Evolutionary conservation across 2,888 invertebrate genomes (phyloP), one percentile per base, ranked within the genome.

Genomic region (Epinotia nisella): DNA sequence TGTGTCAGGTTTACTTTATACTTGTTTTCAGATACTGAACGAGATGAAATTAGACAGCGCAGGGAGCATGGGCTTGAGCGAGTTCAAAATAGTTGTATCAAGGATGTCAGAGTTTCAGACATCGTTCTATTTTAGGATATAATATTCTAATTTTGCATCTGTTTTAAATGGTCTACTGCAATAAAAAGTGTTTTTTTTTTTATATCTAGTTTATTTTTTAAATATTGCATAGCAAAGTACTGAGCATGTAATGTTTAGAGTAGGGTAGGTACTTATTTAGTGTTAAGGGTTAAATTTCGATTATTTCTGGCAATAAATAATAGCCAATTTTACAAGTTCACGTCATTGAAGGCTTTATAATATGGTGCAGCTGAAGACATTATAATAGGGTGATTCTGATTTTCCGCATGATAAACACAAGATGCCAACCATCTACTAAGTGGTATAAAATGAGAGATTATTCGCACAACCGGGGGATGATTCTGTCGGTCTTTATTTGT

Each of bases 91-190:
- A 76, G 94, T 95, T 1, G 89, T 95, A 77, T 85, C 94, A 2
- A 95, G 95, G 85, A 93, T 96, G 82, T 94, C 95, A 0, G 96
- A 96, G 79, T 96, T 96, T 82, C 80, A 90, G 13, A 88, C 92
- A 56, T 93, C 95, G 0, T 95, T 96, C 85, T 94, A 94, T 79
- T 95, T 96, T 79, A 92, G 94, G 83, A 80, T 94, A 70, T 95
- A 87, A 86, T 74, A 64, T 15, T 51, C 29, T 51, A 21, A 35
- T 35, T 17, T 10, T 35, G 1, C 29, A 58, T 15, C 3, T 29
- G 7, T 3, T 21, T 9, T 41, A 41, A 9, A 41, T 19, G 13
- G 9, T 15, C 13, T 55, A 41, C 4, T 56, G 15, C 15, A 66
- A 41, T 56, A 55, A 65, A 62, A 67, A 45, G 21, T 1, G 17